phyloP scores from a whole-genome alignment of 1,140 invertebrate genomes.

The Ruditapes philippinarum region DNA sequence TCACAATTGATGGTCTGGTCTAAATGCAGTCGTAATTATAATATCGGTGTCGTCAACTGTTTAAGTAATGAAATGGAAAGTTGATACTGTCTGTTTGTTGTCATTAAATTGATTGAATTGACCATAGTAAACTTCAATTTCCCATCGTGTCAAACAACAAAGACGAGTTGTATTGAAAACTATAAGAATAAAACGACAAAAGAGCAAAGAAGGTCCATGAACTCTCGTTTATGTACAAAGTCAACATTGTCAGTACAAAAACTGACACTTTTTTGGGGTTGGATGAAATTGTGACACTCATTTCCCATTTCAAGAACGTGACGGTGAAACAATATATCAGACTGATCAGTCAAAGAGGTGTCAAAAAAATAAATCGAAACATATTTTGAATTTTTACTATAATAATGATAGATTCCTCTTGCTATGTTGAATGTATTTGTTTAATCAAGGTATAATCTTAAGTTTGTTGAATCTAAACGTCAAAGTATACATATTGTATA shows the following conservation, averaged over 20 bases:
- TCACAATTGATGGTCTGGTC: background rate
- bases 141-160: slow-evolving; percentile 28
- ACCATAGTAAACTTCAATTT: background rate
- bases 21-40: slow-evolving; percentile 1
- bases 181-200: background rate
- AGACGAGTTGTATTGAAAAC: background rate
- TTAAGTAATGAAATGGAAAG: background rate
- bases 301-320: background rate
- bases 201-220: background rate
- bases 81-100: slow-evolving; percentile 28
- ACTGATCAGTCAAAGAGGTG: background rate
- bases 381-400: too few species aligned
- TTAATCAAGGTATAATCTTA: background rate
- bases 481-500: background rate
- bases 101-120: slow-evolving; percentile 6
- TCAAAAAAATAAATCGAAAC: too few species aligned
- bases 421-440: too few species aligned
- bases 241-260: slow-evolving; percentile 1
- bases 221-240: background rate
- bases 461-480: background rate
- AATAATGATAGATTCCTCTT: too few species aligned
- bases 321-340: background rate
- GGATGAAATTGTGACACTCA: background rate
- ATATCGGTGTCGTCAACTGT: slow-evolving; percentile 31
- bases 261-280: background rate